Conservation (phyloP, 1,140 invertebrate genomes). For the Euwallacea similis region DNA sequence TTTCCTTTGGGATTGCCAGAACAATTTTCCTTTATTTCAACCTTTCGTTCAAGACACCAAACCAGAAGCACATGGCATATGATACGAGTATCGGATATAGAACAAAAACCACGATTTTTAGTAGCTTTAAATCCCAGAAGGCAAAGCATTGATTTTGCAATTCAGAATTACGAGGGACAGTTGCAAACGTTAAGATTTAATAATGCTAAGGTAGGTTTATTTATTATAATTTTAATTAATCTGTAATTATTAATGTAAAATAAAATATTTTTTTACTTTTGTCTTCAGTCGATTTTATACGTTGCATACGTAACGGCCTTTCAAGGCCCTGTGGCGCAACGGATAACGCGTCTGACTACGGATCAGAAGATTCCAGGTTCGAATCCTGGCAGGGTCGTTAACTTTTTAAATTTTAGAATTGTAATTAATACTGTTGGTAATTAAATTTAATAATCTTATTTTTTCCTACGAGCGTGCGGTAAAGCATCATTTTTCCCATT, state of each 20-base stretch:
- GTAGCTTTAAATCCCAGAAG: constrained; percentile 68
- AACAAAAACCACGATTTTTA: constrained; percentile 66
- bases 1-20: constrained; percentile 70
- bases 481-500: too few relatives aligned
- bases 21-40: constrained; percentile 72
- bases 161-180: constrained; percentile 60
- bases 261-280: too few relatives aligned
- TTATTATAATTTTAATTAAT: too few relatives aligned
- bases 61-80: constrained; percentile 70
- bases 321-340: constrained; percentile 67
- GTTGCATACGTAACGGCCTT: background rate
- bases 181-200: constrained; percentile 65
- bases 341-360: constrained; percentile 74
- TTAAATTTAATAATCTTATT: background rate
- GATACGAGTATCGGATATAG: constrained; percentile 64
- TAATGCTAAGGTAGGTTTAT: constrained; percentile 56
- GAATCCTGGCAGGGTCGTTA: constrained; percentile 65
- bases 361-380: constrained; percentile 74
- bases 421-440: constrained; percentile 20
- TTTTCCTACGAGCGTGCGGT: too few relatives aligned
- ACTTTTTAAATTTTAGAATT: constrained; percentile 49
- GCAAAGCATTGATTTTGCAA: constrained; percentile 65
- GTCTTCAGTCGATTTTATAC: too few relatives aligned
- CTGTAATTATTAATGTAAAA: too few relatives aligned
- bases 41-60: constrained; percentile 63